Evolutionary conservation across 2,113 vertebrate species (phyloP).

Genomic region (Muscicapa adusta): DNA sequence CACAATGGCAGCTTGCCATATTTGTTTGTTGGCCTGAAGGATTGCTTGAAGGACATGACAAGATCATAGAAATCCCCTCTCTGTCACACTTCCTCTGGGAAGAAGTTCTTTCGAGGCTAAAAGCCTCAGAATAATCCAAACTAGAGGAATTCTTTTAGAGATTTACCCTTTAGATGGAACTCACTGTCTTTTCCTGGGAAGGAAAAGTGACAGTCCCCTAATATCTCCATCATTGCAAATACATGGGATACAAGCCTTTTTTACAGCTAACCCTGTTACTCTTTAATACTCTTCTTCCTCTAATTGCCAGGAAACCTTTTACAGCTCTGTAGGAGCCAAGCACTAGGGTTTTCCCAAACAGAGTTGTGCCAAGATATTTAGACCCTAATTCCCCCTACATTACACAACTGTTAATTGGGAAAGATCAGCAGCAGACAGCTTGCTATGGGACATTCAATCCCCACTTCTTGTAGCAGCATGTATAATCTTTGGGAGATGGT

Average conservation of each 20-base stretch:
- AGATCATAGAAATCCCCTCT: slow-evolving; percentile 26
- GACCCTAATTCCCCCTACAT: background rate
- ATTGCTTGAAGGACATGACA: background rate
- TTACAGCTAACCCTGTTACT: background rate
- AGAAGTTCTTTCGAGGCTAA: background rate
- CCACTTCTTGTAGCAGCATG: background rate
- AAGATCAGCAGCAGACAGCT: background rate
- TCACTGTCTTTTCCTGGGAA: background rate
- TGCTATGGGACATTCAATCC: background rate
- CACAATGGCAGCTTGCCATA: background rate
- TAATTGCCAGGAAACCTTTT: background rate
- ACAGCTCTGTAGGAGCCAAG: background rate
- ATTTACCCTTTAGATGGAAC: background rate
- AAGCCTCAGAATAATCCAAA: background rate
- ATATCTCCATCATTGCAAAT: background rate
- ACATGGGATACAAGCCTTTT: fast-evolving
- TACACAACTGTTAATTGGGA: background rate
- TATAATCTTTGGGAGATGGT: background rate
- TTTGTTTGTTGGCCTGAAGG: slow-evolving; percentile 14
- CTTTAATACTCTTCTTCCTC: background rate
- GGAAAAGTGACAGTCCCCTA: background rate
- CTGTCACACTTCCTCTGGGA: background rate
- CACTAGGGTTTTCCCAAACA: background rate
- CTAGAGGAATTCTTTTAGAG: background rate
- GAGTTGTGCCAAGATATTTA: background rate